phyloP scores from a whole-genome alignment of 1,140 invertebrate genomes.

The Callitettix versicolor region DNA sequence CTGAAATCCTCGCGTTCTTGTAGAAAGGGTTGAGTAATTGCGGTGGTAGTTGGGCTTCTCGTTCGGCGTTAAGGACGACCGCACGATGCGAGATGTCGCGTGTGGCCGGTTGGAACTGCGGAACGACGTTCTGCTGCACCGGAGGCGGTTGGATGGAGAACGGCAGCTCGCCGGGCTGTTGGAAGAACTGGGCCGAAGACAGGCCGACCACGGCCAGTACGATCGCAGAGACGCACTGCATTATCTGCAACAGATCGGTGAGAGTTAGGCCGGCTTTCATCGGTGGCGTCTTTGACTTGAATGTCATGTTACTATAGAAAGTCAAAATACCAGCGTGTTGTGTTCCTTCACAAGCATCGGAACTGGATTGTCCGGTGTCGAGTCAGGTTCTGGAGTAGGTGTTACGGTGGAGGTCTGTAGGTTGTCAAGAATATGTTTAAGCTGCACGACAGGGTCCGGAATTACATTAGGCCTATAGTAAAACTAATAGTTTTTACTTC shows the following conservation, averaged over 20 bases:
- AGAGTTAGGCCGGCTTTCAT: no score
- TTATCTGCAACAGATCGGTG: background rate
- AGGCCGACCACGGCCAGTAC: background rate
- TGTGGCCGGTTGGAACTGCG: background rate
- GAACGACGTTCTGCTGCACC: slow-evolving; percentile 1
- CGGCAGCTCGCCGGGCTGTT: slow-evolving; percentile 6
- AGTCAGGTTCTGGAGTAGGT: no score
- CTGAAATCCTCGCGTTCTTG: slow-evolving; percentile 58
- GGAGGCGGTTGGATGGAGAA: slow-evolving; percentile 13
- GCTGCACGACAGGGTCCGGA: no score
- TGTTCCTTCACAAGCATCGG: no score
- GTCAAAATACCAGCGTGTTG: background rate
- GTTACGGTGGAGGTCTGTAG: no score
- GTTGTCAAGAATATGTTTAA: no score
- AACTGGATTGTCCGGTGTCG: no score
- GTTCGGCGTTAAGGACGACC: slow-evolving; percentile 43
- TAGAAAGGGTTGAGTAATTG: slow-evolving; percentile 62
- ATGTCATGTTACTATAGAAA: background rate
- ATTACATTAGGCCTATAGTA: no score
- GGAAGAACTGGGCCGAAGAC: slow-evolving; percentile 12
- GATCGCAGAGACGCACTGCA: background rate
- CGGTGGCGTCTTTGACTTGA: no score
- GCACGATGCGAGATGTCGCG: slow-evolving; percentile 39
- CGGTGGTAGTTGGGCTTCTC: slow-evolving; percentile 44
- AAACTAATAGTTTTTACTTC: no score